A percentile compares a stretch with the other conserved stretches of the same genome.
phyloP scores from a whole-genome alignment of 2,888 invertebrate genomes.

The Aphidoletes aphidimyza region DNA sequence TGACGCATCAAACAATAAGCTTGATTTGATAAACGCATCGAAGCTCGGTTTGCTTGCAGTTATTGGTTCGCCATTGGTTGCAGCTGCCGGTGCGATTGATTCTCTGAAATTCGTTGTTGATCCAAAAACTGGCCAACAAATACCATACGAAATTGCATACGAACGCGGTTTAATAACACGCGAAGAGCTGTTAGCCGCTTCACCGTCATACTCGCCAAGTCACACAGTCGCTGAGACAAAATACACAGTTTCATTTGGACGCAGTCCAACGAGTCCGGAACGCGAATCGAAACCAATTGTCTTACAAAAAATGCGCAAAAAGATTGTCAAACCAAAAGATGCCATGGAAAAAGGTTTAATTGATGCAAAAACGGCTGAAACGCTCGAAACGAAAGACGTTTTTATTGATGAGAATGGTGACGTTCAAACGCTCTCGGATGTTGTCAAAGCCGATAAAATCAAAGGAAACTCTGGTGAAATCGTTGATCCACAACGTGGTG shows the following conservation, averaged over 20 bases:
- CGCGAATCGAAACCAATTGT: conserved; percentile 76
- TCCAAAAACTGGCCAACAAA: conserved; percentile 81
- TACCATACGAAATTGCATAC: conserved; percentile 84
- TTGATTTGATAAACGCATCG: conserved; percentile 78
- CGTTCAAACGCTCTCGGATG: conserved; percentile 78
- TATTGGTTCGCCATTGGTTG: conserved; percentile 79
- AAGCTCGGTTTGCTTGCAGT: conserved; percentile 82
- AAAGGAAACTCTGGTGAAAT: conserved; percentile 81
- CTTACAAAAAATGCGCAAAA: conserved; percentile 82
- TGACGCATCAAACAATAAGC: conserved; percentile 72
- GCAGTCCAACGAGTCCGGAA: conserved; percentile 72
- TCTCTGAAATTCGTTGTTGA: conserved; percentile 78
- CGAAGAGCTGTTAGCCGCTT: conserved; percentile 62
- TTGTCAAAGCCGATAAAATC: conserved; percentile 76
- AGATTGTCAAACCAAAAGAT: conserved; percentile 78
- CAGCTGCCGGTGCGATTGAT: conserved; percentile 76
- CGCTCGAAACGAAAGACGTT: conserved; percentile 73
- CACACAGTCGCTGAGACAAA: conserved; percentile 73
- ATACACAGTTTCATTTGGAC: conserved; percentile 73
- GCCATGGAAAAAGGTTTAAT: conserved; percentile 83
- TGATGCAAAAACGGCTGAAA: conserved; percentile 78
- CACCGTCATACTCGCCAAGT: conserved; percentile 63
- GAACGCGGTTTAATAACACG: conserved; percentile 77
- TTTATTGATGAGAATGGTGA: conserved; percentile 71
- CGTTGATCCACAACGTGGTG: conserved; percentile 84